Base-by-base conservation (phyloP, 2,113 vertebrate genomes). In the Cisticola juncidis region DNA sequence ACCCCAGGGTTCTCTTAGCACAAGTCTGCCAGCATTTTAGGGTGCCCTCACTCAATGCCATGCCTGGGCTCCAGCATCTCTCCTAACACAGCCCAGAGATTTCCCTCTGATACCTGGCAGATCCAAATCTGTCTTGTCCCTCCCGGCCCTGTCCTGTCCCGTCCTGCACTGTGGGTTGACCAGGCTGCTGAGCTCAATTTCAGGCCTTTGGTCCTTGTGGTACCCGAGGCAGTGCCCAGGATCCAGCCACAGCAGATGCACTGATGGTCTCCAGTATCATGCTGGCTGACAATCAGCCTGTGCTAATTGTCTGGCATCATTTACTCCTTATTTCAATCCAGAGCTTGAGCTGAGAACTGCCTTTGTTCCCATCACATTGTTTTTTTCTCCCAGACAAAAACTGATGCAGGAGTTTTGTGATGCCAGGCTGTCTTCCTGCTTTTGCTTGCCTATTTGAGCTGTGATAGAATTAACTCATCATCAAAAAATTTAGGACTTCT, bases 391-490 rank as follows among this genome's bases (percentile, higher is more conserved):
- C 20, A 58, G 47, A 61, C 2, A 7, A 74, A 71, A 84, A 60
- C 0, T n/a, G 50, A 28, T 0, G 0, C 57, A 16, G 70, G 44
- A 23, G 57, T 72, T 92, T 73, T 70, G 92, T 0, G 0, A 45
- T 92, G 64, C 82, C 64, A 61, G 68, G 60, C 54, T 10, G 12
- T 17, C 50, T 80, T 80, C 62, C 42, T 51, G 56, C 80, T 64
- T 81, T 58, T 31, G 64, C 38, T 56, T 73, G 64, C 50, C 88
- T 90, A 12, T 80, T 68, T 48, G 69, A 91, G 44, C 51, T 84
- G 28, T 2, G 3, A 50, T 40, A 74, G 72, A 70, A 81, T 71
- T 60, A 77, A 94, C 68, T 78, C 33, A 90, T 77, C 68, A 36
- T 5, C 0, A 0, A 91, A 88, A 90, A 81, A 86, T 57, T 9